Conservation (phyloP, 2,888 invertebrate genomes). For the Acanthoscelides obtectus region DNA sequence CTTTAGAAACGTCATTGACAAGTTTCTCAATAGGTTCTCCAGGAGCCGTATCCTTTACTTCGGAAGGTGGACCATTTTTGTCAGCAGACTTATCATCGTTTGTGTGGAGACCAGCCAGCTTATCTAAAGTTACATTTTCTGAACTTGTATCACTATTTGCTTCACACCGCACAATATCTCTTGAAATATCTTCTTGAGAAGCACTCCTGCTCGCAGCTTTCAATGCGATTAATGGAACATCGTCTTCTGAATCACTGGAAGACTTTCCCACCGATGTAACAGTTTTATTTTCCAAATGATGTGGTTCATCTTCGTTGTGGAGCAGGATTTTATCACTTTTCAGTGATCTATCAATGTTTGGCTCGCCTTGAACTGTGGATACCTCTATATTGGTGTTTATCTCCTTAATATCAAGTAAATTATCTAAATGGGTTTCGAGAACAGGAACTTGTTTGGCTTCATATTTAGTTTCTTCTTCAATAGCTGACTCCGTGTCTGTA, state of each 20-base stretch:
- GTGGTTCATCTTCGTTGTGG: constrained; percentile 28
- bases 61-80: background rate
- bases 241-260: constrained; percentile 25
- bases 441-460: background rate
- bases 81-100: background rate
- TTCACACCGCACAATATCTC: background rate
- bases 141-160: background rate
- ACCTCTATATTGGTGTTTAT: constrained; percentile 12
- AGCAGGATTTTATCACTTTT: constrained; percentile 10
- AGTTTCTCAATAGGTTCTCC: background rate
- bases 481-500: background rate
- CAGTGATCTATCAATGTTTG: background rate
- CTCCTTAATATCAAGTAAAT: constrained; percentile 17
- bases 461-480: background rate
- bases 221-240: constrained; percentile 23
- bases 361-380: background rate
- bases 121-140: background rate
- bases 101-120: background rate
- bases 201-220: constrained; percentile 9
- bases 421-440: constrained; percentile 22
- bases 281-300: constrained; percentile 31
- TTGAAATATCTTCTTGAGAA: background rate
- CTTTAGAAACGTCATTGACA: background rate
- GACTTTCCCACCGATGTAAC: constrained; percentile 11
- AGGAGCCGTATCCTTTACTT: background rate